A percentile compares a stretch with the other conserved stretches of the same genome.
phyloP scores from a whole-genome alignment of 2,888 invertebrate genomes.

The Orthosia gothica region DNA sequence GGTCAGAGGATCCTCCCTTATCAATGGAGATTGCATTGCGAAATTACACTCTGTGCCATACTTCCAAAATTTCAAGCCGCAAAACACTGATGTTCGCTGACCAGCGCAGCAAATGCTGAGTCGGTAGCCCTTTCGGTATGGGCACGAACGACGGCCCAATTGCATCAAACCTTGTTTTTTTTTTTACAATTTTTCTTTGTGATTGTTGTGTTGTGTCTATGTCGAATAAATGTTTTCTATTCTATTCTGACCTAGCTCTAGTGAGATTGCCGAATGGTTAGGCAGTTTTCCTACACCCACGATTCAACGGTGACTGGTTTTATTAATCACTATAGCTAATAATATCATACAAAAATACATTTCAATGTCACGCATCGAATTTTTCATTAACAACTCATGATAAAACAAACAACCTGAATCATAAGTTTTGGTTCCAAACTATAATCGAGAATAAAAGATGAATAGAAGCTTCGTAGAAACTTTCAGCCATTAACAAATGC shows the following conservation, averaged over 20 bases:
- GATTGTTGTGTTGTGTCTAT: too few species aligned
- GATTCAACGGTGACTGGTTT: slow-evolving; percentile 12
- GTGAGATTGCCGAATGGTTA: slow-evolving; percentile 6
- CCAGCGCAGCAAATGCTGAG: too few species aligned
- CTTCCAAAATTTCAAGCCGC: too few species aligned
- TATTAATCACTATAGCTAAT: slow-evolving; percentile 48
- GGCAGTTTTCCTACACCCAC: slow-evolving; percentile 16
- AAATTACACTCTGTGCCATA: too few species aligned
- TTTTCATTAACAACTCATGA: slow-evolving; percentile 46
- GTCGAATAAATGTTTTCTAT: too few species aligned
- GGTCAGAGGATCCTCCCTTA: too few species aligned
- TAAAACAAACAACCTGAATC: slow-evolving; percentile 40
- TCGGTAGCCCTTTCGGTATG: too few species aligned
- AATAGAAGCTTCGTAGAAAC: slow-evolving; percentile 30
- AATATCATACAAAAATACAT: slow-evolving; percentile 52
- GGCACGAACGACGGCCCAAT: too few species aligned
- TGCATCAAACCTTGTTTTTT: too few species aligned
- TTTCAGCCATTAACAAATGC: slow-evolving; percentile 27
- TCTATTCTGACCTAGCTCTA: too few species aligned
- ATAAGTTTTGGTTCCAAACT: slow-evolving; percentile 26
- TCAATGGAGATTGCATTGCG: too few species aligned
- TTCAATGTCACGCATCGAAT: slow-evolving; percentile 47
- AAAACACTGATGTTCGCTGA: background rate
- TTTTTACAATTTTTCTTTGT: too few species aligned
- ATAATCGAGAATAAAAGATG: slow-evolving; percentile 27